These are phyloP conservation scores for Caprella mutica DNA, from an alignment of 2,888 invertebrate genomes.

Conservation along the genomic window DNA sequence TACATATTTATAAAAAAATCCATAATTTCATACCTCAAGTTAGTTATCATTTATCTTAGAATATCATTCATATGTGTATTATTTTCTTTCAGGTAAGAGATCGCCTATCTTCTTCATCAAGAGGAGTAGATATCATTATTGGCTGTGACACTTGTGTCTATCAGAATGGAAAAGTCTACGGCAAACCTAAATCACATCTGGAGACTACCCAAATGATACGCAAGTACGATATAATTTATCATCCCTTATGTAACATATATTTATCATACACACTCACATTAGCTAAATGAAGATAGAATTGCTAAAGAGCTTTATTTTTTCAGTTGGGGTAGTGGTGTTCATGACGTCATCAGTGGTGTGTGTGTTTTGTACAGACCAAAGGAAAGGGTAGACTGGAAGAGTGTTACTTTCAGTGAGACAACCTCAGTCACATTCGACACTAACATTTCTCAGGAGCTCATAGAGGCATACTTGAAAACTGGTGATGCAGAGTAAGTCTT, in stretches of 20 bases:
- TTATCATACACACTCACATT: background rate
- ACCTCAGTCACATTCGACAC: slow-evolving; percentile 72
- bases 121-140: slow-evolving; percentile 63
- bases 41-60: slow-evolving; percentile 43
- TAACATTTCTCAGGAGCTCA: slow-evolving; percentile 62
- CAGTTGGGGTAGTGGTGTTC: slow-evolving; percentile 65
- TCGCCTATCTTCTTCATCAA: slow-evolving; percentile 37
- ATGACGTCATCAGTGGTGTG: slow-evolving; percentile 77
- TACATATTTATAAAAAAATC: too few species aligned
- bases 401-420: slow-evolving; percentile 62
- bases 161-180: slow-evolving; percentile 63
- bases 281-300: too few species aligned
- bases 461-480: slow-evolving; percentile 69
- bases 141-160: slow-evolving; percentile 90
- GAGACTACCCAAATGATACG: slow-evolving; percentile 59
- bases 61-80: background rate
- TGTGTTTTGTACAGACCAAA: slow-evolving; percentile 47
- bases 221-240: slow-evolving; percentile 42
- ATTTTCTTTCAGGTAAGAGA: slow-evolving; percentile 7
- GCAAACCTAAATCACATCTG: slow-evolving; percentile 66
- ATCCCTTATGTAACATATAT: background rate
- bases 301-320: background rate
- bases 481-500: slow-evolving; percentile 69
- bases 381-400: slow-evolving; percentile 47
- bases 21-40: background rate